phyloP scores from a whole-genome alignment of 2,888 invertebrate genomes.

The Boloria selene region DNA sequence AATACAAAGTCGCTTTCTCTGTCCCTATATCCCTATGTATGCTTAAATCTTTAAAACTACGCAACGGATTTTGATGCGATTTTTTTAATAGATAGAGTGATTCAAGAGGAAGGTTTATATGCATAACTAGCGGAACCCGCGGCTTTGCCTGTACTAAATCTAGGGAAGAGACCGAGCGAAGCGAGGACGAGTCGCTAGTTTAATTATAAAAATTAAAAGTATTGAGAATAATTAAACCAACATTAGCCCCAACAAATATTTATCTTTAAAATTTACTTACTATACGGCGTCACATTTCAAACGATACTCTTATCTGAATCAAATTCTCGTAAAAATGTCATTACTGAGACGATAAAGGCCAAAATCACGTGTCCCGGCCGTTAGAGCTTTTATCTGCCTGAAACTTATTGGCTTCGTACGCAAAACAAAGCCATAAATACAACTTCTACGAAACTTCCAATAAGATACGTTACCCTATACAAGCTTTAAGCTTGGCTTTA shows the following conservation, averaged over 20 bases:
- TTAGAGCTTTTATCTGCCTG: conserved; percentile 47
- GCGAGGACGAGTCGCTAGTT: too few species aligned
- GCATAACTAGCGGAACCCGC: too few species aligned
- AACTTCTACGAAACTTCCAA: conserved; percentile 43
- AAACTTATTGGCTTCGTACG: conserved; percentile 48
- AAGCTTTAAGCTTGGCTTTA: background rate
- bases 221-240: background rate
- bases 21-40: too few species aligned
- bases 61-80: too few species aligned
- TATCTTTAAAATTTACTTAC: conserved; percentile 35
- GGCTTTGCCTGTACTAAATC: too few species aligned
- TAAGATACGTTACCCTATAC: conserved; percentile 34
- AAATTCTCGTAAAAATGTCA: conserved; percentile 46
- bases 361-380: conserved; percentile 44
- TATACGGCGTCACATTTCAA: conserved; percentile 42
- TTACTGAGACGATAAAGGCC: conserved; percentile 45
- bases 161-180: too few species aligned
- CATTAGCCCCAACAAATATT: conserved; percentile 1
- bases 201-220: too few species aligned
- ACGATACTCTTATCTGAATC: conserved; percentile 46
- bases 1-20: too few species aligned
- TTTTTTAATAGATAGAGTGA: too few species aligned
- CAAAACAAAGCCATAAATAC: conserved; percentile 48
- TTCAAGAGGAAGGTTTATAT: too few species aligned
- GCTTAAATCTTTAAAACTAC: too few species aligned